These are phyloP conservation scores for Parapristionchus giblindavisi DNA, from an alignment of 2,888 invertebrate genomes.

Conservation along the genomic window DNA sequence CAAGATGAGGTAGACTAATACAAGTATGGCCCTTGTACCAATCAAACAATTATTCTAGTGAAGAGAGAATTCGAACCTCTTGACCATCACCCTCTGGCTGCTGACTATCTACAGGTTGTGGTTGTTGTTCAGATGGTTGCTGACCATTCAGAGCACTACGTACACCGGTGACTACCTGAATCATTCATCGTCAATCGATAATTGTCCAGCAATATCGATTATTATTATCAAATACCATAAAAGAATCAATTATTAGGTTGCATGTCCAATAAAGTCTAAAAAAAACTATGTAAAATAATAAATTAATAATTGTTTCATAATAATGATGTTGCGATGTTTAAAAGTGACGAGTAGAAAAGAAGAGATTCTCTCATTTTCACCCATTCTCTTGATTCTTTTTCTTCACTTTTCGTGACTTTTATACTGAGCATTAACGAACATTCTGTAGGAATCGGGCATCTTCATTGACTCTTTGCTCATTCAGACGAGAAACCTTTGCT, in stretches of 20 bases:
- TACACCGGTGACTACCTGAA: conserved; percentile 11
- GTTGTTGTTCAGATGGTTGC: not conserved
- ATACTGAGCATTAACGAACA: too few relatives aligned
- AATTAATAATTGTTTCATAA: too few relatives aligned
- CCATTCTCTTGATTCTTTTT: too few relatives aligned
- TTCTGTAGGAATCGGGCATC: conserved; percentile 22
- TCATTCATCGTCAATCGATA: not conserved
- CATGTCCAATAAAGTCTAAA: not conserved
- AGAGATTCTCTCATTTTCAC: too few relatives aligned
- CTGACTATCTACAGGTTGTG: not conserved
- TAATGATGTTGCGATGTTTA: too few relatives aligned
- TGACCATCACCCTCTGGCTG: not conserved
- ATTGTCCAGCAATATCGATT: not conserved
- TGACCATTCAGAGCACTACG: not conserved
- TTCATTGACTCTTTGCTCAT: conserved; percentile 37
- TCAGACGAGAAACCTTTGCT: conserved; percentile 21
- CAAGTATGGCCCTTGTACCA: not conserved
- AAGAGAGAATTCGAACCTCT: not conserved
- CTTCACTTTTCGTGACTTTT: too few relatives aligned
- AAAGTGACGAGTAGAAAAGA: too few relatives aligned
- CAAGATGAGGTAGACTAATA: not conserved
- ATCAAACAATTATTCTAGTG: not conserved
- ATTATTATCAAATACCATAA: not conserved
- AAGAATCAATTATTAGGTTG: not conserved
- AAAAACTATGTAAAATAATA: too few relatives aligned